Base-by-base conservation (phyloP, 2,888 invertebrate genomes). In the Leptinotarsa rubiginosa region DNA sequence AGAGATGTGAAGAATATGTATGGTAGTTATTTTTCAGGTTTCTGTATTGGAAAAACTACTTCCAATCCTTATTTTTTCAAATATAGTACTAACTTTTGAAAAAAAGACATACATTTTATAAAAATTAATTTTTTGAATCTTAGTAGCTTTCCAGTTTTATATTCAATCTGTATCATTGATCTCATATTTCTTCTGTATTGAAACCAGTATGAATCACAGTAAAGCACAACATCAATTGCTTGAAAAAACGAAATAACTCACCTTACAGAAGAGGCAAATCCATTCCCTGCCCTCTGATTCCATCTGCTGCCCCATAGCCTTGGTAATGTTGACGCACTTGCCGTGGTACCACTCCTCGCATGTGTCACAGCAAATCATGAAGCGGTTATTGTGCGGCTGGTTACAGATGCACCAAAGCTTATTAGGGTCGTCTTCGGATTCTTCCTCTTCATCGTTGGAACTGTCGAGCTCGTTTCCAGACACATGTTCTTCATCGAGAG, bases 261-360 rank as follows among this genome's bases (percentile, higher is more conserved):
- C 92, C 85, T 92, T 93, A 87, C 97, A 97, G 84, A 94, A 94
- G 0, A 96, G 94, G 87, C 97, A 97, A 76, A 94, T 92, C 97
- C 97, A 97, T 85, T 96, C 96, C 77, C 93, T 92, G 12, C 96
- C 95, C 80, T 94, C 92, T 70, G 93, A 92, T 86, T 98, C 97
- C 95, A 98, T 97, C 88, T 96, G 94, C 83, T 95, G 92, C 71
- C 96, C 96, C 94, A 96, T 95, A 0, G 94, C 92, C 89, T 96
- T 94, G 22, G 96, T 96, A 62, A 98, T 95, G 82, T 95, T 96
- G 16, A 98, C 97, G 88, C 98, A 98, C 85, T 95, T 96, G n/a
- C 98, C 98, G 86, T 98, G 98, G 87, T 96, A 98, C 98, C 98
- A 98, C 86, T 98, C 97, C 86, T 97, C 96, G 86, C 98, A 98